phyloP scores from a whole-genome alignment of 2,888 invertebrate species.

The Tortrix viridana region DNA sequence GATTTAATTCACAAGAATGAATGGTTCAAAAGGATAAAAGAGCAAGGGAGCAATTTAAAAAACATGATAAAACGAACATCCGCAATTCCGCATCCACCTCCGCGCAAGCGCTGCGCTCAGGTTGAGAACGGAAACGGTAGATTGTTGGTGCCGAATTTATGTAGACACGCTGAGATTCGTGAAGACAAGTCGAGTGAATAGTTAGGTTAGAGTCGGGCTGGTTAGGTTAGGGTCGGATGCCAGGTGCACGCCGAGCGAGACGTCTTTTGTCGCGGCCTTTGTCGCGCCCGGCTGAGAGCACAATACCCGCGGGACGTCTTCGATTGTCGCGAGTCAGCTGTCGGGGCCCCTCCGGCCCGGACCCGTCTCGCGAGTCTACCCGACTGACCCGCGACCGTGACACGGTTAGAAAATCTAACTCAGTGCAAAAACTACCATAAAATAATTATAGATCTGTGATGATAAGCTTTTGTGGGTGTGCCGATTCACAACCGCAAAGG shows the following conservation, averaged over 20 bases:
- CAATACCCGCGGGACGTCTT: conserved; percentile 81
- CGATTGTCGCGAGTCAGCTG: conserved; percentile 81
- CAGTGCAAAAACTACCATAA: conserved; percentile 13
- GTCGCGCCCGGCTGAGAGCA: conserved; percentile 59
- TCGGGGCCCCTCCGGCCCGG: conserved; percentile 59
- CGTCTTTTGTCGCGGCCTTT: conserved; percentile 68
- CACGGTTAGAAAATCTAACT: conserved; percentile 45
- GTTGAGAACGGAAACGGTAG: conserved; percentile 55
- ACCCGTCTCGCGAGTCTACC: conserved; percentile 51
- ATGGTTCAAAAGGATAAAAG: conserved; percentile 9
- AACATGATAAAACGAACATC: conserved; percentile 24
- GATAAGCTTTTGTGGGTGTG: too few relatives aligned
- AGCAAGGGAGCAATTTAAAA: conserved; percentile 9
- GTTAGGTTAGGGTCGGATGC: conserved; percentile 72
- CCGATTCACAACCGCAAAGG: too few relatives aligned
- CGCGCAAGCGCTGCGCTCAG: conserved; percentile 11
- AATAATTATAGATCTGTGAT: neutral
- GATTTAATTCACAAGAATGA: neutral
- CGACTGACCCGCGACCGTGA: conserved; percentile 59
- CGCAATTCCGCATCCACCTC: conserved; percentile 33
- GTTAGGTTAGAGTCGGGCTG: conserved; percentile 58
- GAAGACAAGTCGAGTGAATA: conserved; percentile 47
- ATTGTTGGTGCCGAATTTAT: conserved; percentile 51
- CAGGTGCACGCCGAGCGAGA: conserved; percentile 79
- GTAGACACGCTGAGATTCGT: conserved; percentile 52